These are phyloP conservation scores for Stegodyphus mimosarum DNA, from an alignment of 1,140 invertebrate species.

Conservation along the genomic window DNA sequence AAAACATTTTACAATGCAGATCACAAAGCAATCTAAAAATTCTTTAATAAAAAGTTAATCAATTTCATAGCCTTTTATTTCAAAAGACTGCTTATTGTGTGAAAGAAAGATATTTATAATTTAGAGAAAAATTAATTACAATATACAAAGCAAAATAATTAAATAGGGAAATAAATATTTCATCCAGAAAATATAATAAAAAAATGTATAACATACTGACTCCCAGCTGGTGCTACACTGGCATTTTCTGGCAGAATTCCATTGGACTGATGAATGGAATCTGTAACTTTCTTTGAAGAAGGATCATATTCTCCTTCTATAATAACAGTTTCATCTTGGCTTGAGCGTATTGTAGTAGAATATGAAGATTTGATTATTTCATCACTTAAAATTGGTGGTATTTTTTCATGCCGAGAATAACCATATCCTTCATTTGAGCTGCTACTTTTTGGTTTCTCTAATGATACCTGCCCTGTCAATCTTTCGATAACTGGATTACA, in stretches of 20 bases:
- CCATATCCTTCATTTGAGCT: conserved; percentile 1
- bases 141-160: too few relatives aligned
- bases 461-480: conserved; percentile 19
- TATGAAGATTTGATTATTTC: background rate
- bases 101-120: too few relatives aligned
- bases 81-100: too few relatives aligned
- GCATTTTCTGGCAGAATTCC: background rate
- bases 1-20: too few relatives aligned
- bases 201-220: conserved; percentile 42
- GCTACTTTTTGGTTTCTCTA: too few relatives aligned
- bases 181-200: background rate
- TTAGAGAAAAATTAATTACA: too few relatives aligned
- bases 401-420: background rate
- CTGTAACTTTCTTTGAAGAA: background rate
- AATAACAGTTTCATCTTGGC: conserved; percentile 23
- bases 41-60: too few relatives aligned
- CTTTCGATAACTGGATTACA: conserved; percentile 54
- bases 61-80: too few relatives aligned
- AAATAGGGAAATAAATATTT: too few relatives aligned
- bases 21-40: too few relatives aligned
- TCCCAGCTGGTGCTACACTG: conserved; percentile 37
- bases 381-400: background rate
- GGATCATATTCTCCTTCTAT: conserved; percentile 54
- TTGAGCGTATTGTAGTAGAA: background rate
- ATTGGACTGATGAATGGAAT: background rate